Conservation (phyloP, 1,140 invertebrate genomes). For the Sycophila sp. region DNA sequence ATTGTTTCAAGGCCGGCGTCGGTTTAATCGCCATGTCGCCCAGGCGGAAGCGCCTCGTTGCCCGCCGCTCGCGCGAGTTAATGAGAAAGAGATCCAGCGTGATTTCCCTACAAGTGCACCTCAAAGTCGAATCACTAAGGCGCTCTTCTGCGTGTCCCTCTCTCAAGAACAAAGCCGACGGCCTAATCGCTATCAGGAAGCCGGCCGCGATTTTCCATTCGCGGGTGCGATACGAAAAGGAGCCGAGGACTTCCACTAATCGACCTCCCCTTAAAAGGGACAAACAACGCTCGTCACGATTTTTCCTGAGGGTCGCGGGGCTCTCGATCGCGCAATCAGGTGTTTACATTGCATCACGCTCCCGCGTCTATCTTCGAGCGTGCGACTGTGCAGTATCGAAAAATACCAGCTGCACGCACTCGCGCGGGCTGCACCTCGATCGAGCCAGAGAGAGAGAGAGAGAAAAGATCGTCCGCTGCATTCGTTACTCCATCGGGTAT, state of each 20-base stretch:
- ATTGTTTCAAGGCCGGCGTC: neutral
- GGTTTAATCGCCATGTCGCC: neutral
- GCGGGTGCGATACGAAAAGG: neutral
- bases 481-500: constrained; percentile 14
- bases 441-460: too few relatives aligned
- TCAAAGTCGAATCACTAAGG: constrained; percentile 12
- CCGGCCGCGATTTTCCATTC: too few relatives aligned
- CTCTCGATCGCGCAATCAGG: constrained; percentile 48
- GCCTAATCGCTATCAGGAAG: too few relatives aligned
- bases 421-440: neutral
- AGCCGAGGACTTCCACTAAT: neutral
- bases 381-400: neutral
- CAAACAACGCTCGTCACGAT: neutral
- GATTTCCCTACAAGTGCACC: neutral
- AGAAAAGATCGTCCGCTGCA: constrained; percentile 26
- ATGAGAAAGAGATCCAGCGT: neutral
- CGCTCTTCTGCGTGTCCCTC: too few relatives aligned
- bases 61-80: neutral
- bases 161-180: neutral
- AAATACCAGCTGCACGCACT: neutral
- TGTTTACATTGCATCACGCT: constrained; percentile 55
- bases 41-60: constrained; percentile 9
- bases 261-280: constrained; percentile 1
- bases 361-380: neutral
- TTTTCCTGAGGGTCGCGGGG: neutral